phyloP scores from a whole-genome alignment of 2,113 vertebrate species.

The Triplophysa dalaica region DNA sequence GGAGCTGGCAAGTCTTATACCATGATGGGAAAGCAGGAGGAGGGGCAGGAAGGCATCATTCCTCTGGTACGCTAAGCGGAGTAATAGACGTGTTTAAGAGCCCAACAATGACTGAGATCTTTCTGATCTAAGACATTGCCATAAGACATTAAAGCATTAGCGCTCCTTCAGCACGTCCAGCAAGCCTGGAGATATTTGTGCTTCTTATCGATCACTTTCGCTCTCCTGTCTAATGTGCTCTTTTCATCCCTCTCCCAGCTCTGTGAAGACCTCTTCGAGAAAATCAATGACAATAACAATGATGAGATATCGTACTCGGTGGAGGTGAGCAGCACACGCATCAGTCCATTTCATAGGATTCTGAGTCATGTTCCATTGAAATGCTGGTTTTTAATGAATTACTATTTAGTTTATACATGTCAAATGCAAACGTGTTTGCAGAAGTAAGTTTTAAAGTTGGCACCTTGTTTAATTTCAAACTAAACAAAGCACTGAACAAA shows the following conservation, averaged over 20 bases:
- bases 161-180: constrained; percentile 9
- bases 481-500: too few species aligned
- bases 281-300: constrained; percentile 94
- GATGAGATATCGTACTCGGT: constrained; percentile 94
- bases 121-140: constrained; percentile 32
- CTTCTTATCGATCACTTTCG: constrained; percentile 40
- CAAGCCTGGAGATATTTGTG: constrained; percentile 49
- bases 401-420: too few species aligned
- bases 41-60: constrained; percentile 97
- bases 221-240: constrained; percentile 49
- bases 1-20: constrained; percentile 98
- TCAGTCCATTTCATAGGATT: background rate
- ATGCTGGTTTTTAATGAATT: background rate
- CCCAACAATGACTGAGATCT: constrained; percentile 12
- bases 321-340: constrained; percentile 68
- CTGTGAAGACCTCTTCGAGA: constrained; percentile 97
- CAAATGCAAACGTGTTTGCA: too few species aligned
- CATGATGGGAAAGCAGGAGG: constrained; percentile 99
- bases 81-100: constrained; percentile 8
- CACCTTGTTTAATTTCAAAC: too few species aligned
- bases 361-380: background rate
- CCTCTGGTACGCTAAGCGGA: constrained; percentile 80
- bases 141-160: constrained; percentile 50
- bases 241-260: constrained; percentile 75
- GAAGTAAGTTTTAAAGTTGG: too few species aligned